phyloP scores from a whole-genome alignment of 2,113 vertebrate species.

The Amazona vittata region DNA sequence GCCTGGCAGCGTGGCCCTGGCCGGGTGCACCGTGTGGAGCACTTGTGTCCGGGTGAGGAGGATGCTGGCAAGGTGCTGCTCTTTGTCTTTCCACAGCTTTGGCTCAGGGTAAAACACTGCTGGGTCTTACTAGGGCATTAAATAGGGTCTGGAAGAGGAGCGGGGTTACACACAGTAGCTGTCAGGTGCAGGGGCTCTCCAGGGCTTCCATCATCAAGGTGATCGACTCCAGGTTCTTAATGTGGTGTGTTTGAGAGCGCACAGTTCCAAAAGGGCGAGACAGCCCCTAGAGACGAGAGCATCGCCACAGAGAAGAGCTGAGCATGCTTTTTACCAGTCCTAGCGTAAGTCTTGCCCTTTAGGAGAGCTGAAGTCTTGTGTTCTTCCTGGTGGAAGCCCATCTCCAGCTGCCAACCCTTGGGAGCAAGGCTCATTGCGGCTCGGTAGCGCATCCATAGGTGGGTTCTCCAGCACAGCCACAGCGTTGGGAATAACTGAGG shows the following conservation, averaged over 20 bases:
- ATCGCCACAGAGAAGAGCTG: not conserved
- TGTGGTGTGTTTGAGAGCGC: not conserved
- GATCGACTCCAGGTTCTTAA: not conserved
- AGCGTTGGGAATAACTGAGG: fast-evolving
- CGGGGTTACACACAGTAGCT: not conserved
- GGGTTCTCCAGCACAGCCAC: not conserved
- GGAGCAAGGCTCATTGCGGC: fast-evolving
- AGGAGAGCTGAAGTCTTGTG: not conserved
- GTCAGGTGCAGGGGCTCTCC: not conserved
- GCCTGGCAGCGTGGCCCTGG: not conserved
- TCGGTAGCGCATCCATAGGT: not conserved
- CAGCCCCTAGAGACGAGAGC: not conserved
- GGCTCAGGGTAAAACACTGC: not conserved
- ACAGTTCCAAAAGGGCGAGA: not conserved
- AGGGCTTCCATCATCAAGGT: not conserved
- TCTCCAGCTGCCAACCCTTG: not conserved
- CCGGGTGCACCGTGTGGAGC: fast-evolving
- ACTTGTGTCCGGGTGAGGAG: not conserved
- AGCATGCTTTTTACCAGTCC: fast-evolving
- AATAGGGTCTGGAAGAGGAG: not conserved
- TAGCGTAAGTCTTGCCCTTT: not conserved
- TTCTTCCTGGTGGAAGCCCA: not conserved
- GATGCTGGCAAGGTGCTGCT: not conserved
- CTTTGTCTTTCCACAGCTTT: not conserved
- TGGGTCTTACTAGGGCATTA: not conserved